phyloP scores from a whole-genome alignment of 2,888 invertebrate species.

The Physocephala rufipes region DNA sequence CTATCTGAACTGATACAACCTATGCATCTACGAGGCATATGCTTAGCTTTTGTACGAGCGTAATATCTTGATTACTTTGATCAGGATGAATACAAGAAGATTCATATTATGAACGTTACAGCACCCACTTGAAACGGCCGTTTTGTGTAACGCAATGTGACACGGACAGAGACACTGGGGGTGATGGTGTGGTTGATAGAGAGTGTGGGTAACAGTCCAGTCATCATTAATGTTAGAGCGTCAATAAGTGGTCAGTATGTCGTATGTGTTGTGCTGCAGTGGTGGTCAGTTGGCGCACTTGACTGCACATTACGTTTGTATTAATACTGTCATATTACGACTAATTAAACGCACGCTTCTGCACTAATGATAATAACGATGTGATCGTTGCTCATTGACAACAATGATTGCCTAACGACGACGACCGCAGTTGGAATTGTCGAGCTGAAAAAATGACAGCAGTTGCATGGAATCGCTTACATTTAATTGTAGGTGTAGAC shows the following conservation, averaged over 20 bases:
- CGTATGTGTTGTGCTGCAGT: too few species aligned
- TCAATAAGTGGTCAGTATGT: not conserved
- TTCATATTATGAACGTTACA: too few species aligned
- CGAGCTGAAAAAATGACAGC: constrained; percentile 1
- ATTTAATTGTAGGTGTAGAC: constrained; percentile 36
- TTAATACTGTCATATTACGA: not conserved
- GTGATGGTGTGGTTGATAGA: too few species aligned
- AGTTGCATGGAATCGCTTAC: constrained; percentile 20
- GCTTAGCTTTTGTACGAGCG: not conserved
- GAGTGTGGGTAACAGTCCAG: not conserved
- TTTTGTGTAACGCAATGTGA: too few species aligned
- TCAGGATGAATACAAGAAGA: too few species aligned
- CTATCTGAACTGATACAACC: not conserved
- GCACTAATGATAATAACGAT: not conserved
- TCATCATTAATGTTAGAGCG: not conserved
- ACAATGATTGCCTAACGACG: not conserved
- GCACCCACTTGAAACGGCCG: too few species aligned
- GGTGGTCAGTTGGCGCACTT: constrained; percentile 16
- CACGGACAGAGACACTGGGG: too few species aligned
- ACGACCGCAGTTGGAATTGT: not conserved
- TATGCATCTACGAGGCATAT: constrained; percentile 1
- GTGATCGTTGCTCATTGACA: constrained; percentile 9
- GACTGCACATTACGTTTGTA: constrained; percentile 12
- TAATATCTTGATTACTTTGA: too few species aligned
- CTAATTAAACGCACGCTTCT: constrained; percentile 32